Evolutionary conservation across 2,888 invertebrate genomes (phyloP), one percentile per base, ranked within the genome.

Genomic region (Polyommatus icarus): DNA sequence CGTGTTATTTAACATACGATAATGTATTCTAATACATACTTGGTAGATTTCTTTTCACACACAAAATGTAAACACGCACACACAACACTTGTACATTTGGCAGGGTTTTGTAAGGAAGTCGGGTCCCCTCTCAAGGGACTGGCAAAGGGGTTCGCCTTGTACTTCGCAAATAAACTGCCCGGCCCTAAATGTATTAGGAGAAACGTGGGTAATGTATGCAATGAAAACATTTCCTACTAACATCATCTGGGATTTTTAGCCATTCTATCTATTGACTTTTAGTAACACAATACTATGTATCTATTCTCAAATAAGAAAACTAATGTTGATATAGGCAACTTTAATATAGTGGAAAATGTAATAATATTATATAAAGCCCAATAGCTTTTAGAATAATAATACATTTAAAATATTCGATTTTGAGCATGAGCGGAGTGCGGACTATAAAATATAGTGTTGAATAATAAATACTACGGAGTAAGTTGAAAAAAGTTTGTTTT

Each of bases 181-280:
- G 29, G 67, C 67, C 67, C 67, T 67, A 67, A 67, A 67, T 15
- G 67, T 67, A 67, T 67, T 67, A 67, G 29, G 67, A 67, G 15
- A 29, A 67, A 67, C 67, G 67, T 67, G 67, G 67, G 29, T 67
- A 67, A 67, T 29, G 15, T 32, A 67, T 67, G 67, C 67, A 29
- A 67, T 32, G 29, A 67, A 67, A 67, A 15, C 15, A 67, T 67
- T 67, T 29, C 67, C 67, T 4, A 29, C 67, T 29, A 5, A 67
- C 67, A 67, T 67, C 1, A 32, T 67, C 15, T 29, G 67, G 67
- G 67, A 18, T 67, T 67, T 67, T 24, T 29, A 32, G 29, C 12
- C 12, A 29, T 29, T 67, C 1, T 15, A 18, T 54, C 54, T 54
- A 54, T 54, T 54, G 54, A 54, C 18, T 54, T 15, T 54, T 54